A percentile compares a stretch with the other conserved stretches of the same genome.
These are phyloP conservation scores for Butastur rufipennis DNA, from an alignment of 2,113 vertebrate genomes.

Conservation along the genomic window DNA sequence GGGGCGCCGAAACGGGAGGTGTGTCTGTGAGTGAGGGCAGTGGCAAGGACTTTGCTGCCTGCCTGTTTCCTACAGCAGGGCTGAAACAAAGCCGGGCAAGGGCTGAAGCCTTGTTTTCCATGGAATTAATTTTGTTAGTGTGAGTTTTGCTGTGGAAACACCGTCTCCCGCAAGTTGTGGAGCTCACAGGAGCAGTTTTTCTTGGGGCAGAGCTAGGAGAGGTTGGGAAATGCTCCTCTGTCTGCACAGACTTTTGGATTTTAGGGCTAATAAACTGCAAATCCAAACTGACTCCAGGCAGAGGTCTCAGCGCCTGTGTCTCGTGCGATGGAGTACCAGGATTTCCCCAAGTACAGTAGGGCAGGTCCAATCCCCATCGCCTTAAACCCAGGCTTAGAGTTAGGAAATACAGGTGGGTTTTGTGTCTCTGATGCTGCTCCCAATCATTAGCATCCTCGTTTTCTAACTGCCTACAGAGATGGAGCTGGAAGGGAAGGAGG, in stretches of 20 bases:
- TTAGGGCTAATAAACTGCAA: background rate
- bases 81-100: background rate
- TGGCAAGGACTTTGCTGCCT: accelerated
- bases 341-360: background rate
- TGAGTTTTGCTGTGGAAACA: background rate
- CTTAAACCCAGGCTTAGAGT: too few relatives aligned
- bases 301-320: accelerated
- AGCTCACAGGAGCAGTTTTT: background rate
- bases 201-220: accelerated
- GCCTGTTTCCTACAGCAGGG: accelerated
- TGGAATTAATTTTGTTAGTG: accelerated
- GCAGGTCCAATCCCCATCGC: accelerated
- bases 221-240: background rate
- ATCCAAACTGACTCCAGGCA: background rate
- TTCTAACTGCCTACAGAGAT: background rate
- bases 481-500: conserved; percentile 57
- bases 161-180: accelerated
- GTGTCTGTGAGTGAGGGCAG: accelerated
- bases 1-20: background rate
- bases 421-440: background rate
- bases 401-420: background rate
- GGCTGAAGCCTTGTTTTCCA: accelerated
- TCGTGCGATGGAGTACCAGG: accelerated
- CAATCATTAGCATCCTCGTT: accelerated
- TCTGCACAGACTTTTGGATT: background rate